phyloP scores from a whole-genome alignment of 2,888 invertebrate species.

The Tachina grossa region DNA sequence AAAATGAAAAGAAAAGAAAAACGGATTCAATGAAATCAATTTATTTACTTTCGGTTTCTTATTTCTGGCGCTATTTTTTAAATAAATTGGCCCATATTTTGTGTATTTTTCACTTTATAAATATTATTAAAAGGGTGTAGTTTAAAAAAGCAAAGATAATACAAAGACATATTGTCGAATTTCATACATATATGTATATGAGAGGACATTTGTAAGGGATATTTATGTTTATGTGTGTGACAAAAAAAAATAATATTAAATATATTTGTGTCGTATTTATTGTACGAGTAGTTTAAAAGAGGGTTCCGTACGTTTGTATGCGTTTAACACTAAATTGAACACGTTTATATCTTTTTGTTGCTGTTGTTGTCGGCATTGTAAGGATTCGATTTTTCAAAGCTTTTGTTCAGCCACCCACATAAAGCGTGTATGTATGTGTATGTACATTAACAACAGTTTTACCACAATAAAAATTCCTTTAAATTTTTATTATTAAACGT shows the following conservation, averaged over 20 bases:
- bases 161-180: neutral
- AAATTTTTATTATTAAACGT: constrained; percentile 60
- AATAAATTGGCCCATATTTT: constrained; percentile 49
- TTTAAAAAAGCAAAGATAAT: constrained; percentile 3
- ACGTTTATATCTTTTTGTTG: constrained; percentile 46
- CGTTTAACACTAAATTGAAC: constrained; percentile 65
- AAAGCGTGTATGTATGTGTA: neutral
- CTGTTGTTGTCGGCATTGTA: constrained; percentile 11
- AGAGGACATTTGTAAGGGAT: constrained; percentile 56
- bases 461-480: constrained; percentile 67
- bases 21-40: constrained; percentile 41
- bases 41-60: constrained; percentile 45
- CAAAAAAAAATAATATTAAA: neutral
- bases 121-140: neutral
- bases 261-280: neutral
- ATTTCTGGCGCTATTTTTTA: neutral
- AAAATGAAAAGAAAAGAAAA: neutral
- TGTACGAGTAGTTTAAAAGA: too few relatives aligned
- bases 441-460: constrained; percentile 33
- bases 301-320: neutral
- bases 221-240: constrained; percentile 6
- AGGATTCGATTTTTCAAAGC: constrained; percentile 42
- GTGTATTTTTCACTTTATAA: constrained; percentile 50
- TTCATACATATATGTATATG: neutral
- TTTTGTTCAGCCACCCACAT: constrained; percentile 38